These are phyloP conservation scores for Anableps anableps DNA, from an alignment of 2,797 vertebrate species.

Conservation along the genomic window DNA sequence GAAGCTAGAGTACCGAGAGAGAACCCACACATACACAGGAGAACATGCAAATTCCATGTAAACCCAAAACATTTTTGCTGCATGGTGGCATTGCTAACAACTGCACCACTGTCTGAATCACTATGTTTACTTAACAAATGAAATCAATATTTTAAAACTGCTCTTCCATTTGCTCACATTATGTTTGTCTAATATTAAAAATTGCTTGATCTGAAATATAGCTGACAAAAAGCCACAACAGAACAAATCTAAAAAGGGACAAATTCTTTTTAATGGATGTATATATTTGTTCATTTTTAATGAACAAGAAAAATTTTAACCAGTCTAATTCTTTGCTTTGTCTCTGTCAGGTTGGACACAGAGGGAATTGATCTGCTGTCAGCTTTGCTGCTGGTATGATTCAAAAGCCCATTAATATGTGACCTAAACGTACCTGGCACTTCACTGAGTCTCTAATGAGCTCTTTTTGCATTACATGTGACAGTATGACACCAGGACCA, in stretches of 20 bases:
- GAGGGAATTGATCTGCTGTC: constrained; percentile 91
- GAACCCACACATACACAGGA: too few species aligned
- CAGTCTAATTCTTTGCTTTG: constrained; percentile 8
- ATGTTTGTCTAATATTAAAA: too few species aligned
- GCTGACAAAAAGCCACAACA: background rate
- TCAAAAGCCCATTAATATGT: background rate
- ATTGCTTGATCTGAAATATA: too few species aligned
- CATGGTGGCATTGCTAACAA: too few species aligned
- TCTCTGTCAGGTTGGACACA: constrained; percentile 86
- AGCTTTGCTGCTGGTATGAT: constrained; percentile 86
- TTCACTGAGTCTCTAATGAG: background rate
- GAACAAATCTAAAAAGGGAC: background rate
- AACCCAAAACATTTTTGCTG: background rate
- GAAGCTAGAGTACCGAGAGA: too few species aligned
- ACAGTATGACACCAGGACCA: constrained; percentile 87
- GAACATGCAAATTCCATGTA: too few species aligned
- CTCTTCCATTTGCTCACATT: too few species aligned
- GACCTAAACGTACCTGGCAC: background rate
- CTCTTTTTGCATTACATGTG: constrained; percentile 30
- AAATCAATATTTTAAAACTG: too few species aligned
- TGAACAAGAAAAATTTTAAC: background rate
- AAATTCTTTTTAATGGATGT: background rate
- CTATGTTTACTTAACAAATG: too few species aligned
- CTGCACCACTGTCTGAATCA: too few species aligned
- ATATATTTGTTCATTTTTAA: background rate